Conservation (phyloP, 2,113 vertebrate species). For the zebrafish (Danio rerio) region DNA sequence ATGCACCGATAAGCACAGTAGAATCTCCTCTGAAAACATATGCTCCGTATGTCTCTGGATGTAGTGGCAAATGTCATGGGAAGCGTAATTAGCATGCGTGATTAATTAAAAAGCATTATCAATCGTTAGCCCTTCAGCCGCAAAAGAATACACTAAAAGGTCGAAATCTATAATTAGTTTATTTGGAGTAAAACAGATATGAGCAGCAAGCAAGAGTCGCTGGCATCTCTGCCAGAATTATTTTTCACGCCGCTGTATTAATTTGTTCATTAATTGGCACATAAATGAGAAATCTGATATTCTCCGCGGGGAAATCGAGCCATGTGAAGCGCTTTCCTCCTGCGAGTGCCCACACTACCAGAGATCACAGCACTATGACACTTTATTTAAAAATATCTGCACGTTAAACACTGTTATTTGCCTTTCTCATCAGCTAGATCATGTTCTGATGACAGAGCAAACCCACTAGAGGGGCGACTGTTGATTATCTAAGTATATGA, state of each 20-base stretch:
- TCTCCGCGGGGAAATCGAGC: constrained; percentile 32
- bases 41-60: constrained; percentile 37
- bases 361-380: constrained; percentile 29
- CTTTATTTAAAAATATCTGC: constrained; percentile 30
- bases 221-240: constrained; percentile 34
- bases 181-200: constrained; percentile 60
- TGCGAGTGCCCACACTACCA: constrained; percentile 14
- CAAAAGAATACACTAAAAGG: constrained; percentile 53
- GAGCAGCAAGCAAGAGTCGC: constrained; percentile 51
- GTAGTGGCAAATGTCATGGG: constrained; percentile 54
- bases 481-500: constrained; percentile 29
- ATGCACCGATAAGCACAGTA: constrained; percentile 33
- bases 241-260: constrained; percentile 38
- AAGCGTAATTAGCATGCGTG: constrained; percentile 57
- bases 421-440: constrained; percentile 10
- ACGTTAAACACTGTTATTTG: constrained; percentile 32
- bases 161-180: constrained; percentile 64
- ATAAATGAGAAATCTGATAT: constrained; percentile 56
- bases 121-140: constrained; percentile 31
- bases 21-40: constrained; percentile 36
- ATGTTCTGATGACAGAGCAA: constrained; percentile 34
- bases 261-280: constrained; percentile 60
- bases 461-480: not conserved
- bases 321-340: constrained; percentile 29
- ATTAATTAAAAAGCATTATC: constrained; percentile 57